These are phyloP conservation scores for Phortica okadai DNA, from an alignment of 2,888 invertebrate species.

Conservation along the genomic window DNA sequence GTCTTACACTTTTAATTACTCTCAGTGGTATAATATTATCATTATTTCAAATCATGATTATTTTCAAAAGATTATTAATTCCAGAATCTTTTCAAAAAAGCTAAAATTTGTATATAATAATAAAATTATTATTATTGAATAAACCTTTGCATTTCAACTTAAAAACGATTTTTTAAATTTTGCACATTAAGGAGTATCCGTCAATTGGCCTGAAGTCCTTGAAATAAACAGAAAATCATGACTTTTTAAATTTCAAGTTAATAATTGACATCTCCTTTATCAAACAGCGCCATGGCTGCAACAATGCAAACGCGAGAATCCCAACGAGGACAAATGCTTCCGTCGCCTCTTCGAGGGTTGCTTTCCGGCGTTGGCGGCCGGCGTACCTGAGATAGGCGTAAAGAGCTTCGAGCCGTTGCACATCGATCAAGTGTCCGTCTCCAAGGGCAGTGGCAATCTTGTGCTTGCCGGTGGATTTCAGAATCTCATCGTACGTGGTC, in stretches of 20 bases:
- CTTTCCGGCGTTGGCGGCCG: conserved; percentile 79
- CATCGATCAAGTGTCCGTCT: conserved; percentile 78
- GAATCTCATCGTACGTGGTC: conserved; percentile 78
- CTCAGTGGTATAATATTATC: no score
- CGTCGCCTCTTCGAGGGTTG: conserved; percentile 78
- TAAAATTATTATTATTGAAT: not conserved
- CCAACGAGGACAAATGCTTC: conserved; percentile 78
- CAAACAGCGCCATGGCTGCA: conserved; percentile 79
- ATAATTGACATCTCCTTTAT: conserved; percentile 50
- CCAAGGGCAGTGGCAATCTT: conserved; percentile 79
- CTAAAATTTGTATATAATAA: not conserved
- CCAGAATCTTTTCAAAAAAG: not conserved
- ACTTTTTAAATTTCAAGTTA: conserved; percentile 8
- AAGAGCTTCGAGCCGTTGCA: conserved; percentile 79
- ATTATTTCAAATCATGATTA: no score
- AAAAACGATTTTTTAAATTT: not conserved
- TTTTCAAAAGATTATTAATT: no score
- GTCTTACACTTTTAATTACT: no score
- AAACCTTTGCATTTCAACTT: not conserved
- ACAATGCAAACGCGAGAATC: conserved; percentile 78
- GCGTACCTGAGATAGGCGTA: conserved; percentile 80
- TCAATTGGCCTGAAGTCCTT: no score
- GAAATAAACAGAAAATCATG: no score
- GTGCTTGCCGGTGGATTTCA: conserved; percentile 79
- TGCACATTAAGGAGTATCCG: no score